Evolutionary conservation across 30 jellyfish, hydroid and myxozoan genomes (phyloP).

Genomic region (Chironex yamaguchii): DNA sequence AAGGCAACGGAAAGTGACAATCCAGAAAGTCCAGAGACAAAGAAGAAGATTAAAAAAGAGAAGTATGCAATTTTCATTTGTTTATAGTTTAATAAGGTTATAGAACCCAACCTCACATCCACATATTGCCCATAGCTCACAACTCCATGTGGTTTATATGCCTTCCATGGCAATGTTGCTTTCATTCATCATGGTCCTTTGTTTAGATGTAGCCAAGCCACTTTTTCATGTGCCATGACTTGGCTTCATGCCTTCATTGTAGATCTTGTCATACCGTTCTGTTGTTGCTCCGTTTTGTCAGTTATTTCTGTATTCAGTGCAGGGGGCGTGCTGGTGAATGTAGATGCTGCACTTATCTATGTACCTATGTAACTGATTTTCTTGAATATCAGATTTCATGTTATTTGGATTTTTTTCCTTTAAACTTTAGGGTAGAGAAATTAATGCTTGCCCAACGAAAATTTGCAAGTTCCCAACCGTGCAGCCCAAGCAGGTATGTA

Average conservation of each 20-base stretch:
- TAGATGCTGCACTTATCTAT: neutral
- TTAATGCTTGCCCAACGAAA: conserved; percentile 68
- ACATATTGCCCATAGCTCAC: too few species aligned
- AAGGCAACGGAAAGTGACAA: neutral
- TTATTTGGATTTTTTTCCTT: too few species aligned
- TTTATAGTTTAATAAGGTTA: neutral
- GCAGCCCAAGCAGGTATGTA: conserved; percentile 85
- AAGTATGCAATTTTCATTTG: neutral
- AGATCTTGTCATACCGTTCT: too few species aligned
- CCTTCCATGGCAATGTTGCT: too few species aligned
- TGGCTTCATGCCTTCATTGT: too few species aligned
- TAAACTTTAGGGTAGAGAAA: conserved; percentile 38
- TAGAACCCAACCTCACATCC: too few species aligned
- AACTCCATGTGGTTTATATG: too few species aligned
- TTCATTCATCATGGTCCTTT: too few species aligned
- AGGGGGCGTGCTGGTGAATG: neutral
- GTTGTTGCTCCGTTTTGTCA: neutral
- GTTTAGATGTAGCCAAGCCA: too few species aligned
- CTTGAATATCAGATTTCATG: too few species aligned
- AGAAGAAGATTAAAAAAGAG: neutral
- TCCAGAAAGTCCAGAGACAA: neutral
- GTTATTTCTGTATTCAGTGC: neutral
- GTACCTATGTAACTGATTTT: too few species aligned
- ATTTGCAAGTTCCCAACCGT: conserved; percentile 81
- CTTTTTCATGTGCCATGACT: too few species aligned